Evolutionary conservation across 1,140 invertebrate genomes (phyloP).

Genomic region (Sitophilus oryzae): DNA sequence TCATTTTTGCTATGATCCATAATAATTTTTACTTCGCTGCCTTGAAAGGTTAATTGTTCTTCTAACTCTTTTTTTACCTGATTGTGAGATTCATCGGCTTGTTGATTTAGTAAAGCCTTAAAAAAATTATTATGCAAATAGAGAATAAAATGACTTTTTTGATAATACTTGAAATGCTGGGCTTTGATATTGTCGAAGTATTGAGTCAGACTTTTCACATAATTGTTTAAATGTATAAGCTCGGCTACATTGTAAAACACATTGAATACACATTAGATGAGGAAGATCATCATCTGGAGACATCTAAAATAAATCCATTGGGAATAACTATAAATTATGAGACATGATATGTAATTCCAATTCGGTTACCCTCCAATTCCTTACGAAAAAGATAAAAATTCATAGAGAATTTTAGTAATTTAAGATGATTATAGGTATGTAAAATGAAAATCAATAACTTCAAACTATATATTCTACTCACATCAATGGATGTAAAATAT

Average conservation of each 20-base stretch:
- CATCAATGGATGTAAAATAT: constrained; percentile 43
- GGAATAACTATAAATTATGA: too few relatives aligned
- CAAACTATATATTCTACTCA: constrained; percentile 28
- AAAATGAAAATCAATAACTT: too few relatives aligned
- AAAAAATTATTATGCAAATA: background rate
- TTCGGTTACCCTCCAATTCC: too few relatives aligned
- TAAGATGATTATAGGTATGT: too few relatives aligned
- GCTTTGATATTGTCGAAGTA: constrained; percentile 40
- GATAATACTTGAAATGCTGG: constrained; percentile 43
- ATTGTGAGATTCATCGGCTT: constrained; percentile 5
- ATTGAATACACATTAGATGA: constrained; percentile 46
- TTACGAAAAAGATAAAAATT: too few relatives aligned
- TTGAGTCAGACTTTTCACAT: constrained; percentile 46
- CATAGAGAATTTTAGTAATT: too few relatives aligned
- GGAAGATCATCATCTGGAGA: constrained; percentile 47
- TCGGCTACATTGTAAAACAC: constrained; percentile 46
- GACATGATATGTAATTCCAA: too few relatives aligned
- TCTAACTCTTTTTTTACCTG: constrained; percentile 23
- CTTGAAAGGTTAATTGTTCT: constrained; percentile 19
- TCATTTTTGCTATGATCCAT: background rate
- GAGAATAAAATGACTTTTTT: background rate
- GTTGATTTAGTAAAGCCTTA: constrained; percentile 1
- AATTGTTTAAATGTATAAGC: constrained; percentile 49
- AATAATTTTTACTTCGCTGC: background rate
- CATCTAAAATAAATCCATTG: too few relatives aligned